Evolutionary conservation across 2,888 invertebrate genomes (phyloP), one percentile per base, ranked within the genome.

Genomic region (Acanthacorydalis orientalis): DNA sequence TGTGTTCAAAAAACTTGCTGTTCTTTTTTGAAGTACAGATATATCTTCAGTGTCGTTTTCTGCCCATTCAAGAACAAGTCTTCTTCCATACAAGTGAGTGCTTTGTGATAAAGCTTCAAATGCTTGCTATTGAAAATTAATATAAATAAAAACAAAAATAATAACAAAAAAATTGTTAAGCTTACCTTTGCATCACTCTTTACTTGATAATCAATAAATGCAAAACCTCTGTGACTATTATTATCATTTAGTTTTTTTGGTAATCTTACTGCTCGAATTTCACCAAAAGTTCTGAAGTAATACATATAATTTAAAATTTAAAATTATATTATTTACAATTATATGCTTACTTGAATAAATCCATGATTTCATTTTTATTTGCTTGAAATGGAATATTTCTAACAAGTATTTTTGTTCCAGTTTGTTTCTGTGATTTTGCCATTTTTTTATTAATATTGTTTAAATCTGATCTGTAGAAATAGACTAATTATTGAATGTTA

Each of bases 311-410:
- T 33, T 8, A 49, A 12, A 50, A 49, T 41, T 31, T 32, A 46
- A 51, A 50, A 49, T 34, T 33, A 48, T 31, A 37, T 31, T 16
- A 43, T 11, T 38, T 49, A 45, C 44, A 44, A 23, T 12, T 48
- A 49, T 43, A 49, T 52, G 60, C 72, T 66, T 73, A 91, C 90
- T 83, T 84, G 67, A 96, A 96, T 55, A 96, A 74, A 64, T 93
- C 87, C 44, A 75, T 73, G 48, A 92, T 68, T 74, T 92, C 91
- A 48, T 77, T 75, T 43, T 69, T 68, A 47, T 83, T 90, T 0
- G 95, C 95, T 70, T 97, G 90, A 74, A 98, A 98, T 1, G 97
- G 93, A 54, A 98, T 81, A 66, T 98, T 98, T 53, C 90, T 72
- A 0, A 96, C 87, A 6, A 96, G 70, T 53, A 98, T 85, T 69